Base-by-base conservation (phyloP, 2,888 invertebrate species). In the Hartigia nigra region DNA sequence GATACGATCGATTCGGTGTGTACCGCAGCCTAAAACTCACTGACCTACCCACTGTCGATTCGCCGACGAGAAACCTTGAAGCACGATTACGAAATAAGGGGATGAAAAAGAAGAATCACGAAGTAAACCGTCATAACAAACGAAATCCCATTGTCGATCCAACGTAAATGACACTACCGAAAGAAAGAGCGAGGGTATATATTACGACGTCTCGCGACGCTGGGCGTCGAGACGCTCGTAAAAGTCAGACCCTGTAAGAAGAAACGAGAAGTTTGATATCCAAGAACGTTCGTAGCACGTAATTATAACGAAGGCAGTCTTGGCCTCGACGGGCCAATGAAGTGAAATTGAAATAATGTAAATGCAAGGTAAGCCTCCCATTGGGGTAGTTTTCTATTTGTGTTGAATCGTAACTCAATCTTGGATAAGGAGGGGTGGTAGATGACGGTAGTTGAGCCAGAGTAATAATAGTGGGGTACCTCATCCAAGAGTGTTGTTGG, bases 391-490 rank as follows among this genome's bases (percentile, higher is more conserved):
- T 87, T 85, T 85, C 85, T 88, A 87, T 89, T 88, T 86, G 83
- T 83, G 81, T 81, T 85, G 85, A 84, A 84, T 86, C 85, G 87
- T 88, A 88, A 89, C 86, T 89, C 86, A 87, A 87, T 88, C 86
- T 79, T 55, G 55, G 23, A 9, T 23, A n/a, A n/a, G n/a, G n/a
- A n/a, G n/a, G n/a, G 55, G 55, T 4, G 55, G 14, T 34, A 1
- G 55, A 55, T 14, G 55, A 55, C 23, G 23, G 55, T 9, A 23
- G 55, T 55, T 55, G 14, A 23, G 4, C 23, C 23, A 55, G 23
- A 55, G 55, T 9, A 23, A 55, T 55, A 55, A 23, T 5, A 14
- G 5, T 9, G 55, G 55, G 23, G 23, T 55, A 55, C 55, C 55
- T 1, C 9, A 55, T 55, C 14, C 14, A 55, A 55, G 55, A 23